Conservation (phyloP, 2,797 vertebrate species). For the Tamandua tetradactyla region DNA sequence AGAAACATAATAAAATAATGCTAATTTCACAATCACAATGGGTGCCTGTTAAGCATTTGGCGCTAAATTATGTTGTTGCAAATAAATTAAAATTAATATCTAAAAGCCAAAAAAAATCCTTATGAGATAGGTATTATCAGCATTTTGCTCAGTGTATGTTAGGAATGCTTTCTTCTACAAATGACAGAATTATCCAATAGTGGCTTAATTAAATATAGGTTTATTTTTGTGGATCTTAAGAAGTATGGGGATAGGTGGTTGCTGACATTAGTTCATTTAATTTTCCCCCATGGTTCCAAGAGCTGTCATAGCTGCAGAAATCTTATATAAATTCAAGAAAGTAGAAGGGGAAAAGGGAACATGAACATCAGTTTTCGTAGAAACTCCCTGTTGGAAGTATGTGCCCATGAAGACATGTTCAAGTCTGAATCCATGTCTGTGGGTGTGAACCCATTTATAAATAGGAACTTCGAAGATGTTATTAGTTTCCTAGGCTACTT, state of each 20-base stretch:
- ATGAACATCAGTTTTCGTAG: neutral
- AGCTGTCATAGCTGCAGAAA: neutral
- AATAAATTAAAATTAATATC: too few relatives aligned
- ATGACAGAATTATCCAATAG: slow-evolving; percentile 2
- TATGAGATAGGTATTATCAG: neutral
- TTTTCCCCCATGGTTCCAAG: neutral
- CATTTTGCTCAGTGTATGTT: neutral
- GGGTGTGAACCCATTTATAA: too few relatives aligned
- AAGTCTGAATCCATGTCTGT: too few relatives aligned
- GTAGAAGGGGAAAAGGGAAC: neutral
- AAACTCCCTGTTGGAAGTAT: neutral
- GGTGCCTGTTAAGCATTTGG: too few relatives aligned
- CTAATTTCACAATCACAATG: too few relatives aligned
- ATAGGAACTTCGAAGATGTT: too few relatives aligned
- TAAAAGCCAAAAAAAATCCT: too few relatives aligned
- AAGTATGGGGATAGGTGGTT: neutral
- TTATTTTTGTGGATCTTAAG: neutral
- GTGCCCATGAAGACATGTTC: too few relatives aligned
- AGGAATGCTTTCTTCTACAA: slow-evolving; percentile 22
- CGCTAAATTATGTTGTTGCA: too few relatives aligned
- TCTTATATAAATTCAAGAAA: neutral
- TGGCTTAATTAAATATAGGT: neutral
- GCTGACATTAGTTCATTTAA: neutral
- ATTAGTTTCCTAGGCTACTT: too few relatives aligned
- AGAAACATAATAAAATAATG: too few relatives aligned